A percentile compares a stretch with the other conserved stretches of the same genome.
These are phyloP conservation scores for Platyrinchus mystaceus DNA, from an alignment of 2,797 vertebrate species.

Conservation along the genomic window DNA sequence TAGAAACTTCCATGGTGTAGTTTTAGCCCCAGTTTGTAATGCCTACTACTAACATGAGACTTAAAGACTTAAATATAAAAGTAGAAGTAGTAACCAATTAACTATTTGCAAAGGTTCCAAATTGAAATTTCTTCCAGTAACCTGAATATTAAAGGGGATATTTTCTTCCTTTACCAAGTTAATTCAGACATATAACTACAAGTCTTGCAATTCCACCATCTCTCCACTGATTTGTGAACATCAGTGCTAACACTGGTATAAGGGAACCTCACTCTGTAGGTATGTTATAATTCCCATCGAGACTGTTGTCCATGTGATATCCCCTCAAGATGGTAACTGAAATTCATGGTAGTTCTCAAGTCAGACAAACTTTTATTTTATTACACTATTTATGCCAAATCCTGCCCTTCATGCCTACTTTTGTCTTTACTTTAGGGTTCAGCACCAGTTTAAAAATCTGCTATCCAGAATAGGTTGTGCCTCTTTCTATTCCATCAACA, in stretches of 20 bases:
- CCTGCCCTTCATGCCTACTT: background rate
- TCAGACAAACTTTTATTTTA: background rate
- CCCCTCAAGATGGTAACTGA: background rate
- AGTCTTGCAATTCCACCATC: background rate
- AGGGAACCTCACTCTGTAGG: background rate
- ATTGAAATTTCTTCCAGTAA: background rate
- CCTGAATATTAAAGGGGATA: background rate
- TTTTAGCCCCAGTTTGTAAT: background rate
- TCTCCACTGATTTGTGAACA: background rate
- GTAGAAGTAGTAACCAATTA: background rate
- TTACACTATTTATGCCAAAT: background rate
- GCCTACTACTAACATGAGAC: background rate
- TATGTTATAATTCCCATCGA: background rate
- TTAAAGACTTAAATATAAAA: background rate
- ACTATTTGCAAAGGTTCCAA: background rate
- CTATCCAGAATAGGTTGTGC: background rate
- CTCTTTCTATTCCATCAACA: background rate
- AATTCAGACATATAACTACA: background rate
- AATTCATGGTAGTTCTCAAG: background rate
- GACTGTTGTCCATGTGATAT: background rate
- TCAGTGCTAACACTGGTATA: accelerated
- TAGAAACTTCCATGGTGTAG: background rate
- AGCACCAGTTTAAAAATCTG: background rate
- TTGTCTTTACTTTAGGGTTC: background rate
- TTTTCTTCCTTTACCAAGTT: background rate